Evolutionary conservation across 1,140 invertebrate genomes (phyloP), one percentile per base, ranked within the genome.

Genomic region (Drosophila ananassae): DNA sequence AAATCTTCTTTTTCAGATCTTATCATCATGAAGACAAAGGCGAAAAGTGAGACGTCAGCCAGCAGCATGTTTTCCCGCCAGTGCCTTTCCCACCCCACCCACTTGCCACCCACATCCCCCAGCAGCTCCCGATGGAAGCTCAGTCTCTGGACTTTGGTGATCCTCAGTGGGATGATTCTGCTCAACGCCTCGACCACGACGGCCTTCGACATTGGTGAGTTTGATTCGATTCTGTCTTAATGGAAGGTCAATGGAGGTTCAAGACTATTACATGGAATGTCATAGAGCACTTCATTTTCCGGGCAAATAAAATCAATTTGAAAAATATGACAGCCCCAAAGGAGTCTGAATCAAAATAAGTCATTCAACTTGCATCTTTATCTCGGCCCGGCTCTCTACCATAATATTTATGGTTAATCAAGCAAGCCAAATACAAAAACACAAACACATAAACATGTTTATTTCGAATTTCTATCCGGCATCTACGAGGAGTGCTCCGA

Each of bases 121-220:
- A 57, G 34, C 58, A 41, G 52, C 73, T 58, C 44, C 58, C 66
- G 75, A 76, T 79, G 81, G 81, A 80, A 73, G 47, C 64, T 77
- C 28, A 54, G 84, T 58, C 84, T 77, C 34, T 77, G 76, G 76
- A 58, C 84, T 53, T 61, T 89, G 63, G 69, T 91, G 52, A 74
- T 91, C 55, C 73, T 79, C 85, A 79, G 67, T 69, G 66, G 63
- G 61, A 71, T 60, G 54, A 51, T 90, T 73, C 73, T 90, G 79
- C 77, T 91, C 71, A 89, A 80, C 59, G 55, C 74, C 46, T 69
- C 87, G 55, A 58, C 69, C 13, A 69, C 77, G 63, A 62, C 73
- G 37, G 82, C 79, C 56, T 91, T 91, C 76, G 90, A 91, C 67
- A 89, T 91, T 77, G 90, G 90, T 91, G 62, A 91, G 90, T 89